Evolutionary conservation across 2,888 invertebrate genomes (phyloP), one percentile per base, ranked within the genome.

Genomic region (Lochmaea crataegi): DNA sequence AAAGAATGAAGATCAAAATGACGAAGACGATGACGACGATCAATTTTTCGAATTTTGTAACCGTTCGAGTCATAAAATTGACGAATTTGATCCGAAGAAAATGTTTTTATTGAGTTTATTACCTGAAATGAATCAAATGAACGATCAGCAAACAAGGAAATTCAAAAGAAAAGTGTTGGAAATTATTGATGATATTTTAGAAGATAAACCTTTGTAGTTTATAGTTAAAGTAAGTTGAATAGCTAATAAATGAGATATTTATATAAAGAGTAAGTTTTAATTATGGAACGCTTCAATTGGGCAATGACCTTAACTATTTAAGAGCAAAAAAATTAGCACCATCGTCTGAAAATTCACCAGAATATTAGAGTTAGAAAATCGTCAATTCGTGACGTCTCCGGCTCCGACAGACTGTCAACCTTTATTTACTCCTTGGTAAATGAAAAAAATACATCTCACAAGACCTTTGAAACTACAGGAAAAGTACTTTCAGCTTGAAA

Each of bases 91-190:
- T 48, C 65, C 65, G 41, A 65, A 65, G 42, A 65, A 65, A 48
- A 66, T 66, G 66, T 66, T 66, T 32, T 38, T 66, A 26, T 32
- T 66, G 16, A 66, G 66, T 66, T 38, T 66, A 66, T 38, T 56
- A 41, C 66, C 66, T 9, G 66, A 66, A 56, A 48, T 66, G 32
- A 11, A 66, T 26, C 66, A 66, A 22, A 66, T 66, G 66, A 66
- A 51, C 56, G 11, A 26, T 41, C 53, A 66, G 14, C 56, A 66
- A 38, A 66, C 56, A 11, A 66, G 66, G 53, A 45, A 48, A 66
- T 66, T 66, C 53, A 66, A 65, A 48, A 65, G 65, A 48, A 32
- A 61, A 61, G 32, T 61, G n/a, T 14, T 61, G 61, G 41, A 61
- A 2, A 14, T 61, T 22, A 61, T 61, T 26, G 61, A 61, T 16